Base-by-base conservation (phyloP, 2,888 invertebrate species). In the Protonemura montana region DNA sequence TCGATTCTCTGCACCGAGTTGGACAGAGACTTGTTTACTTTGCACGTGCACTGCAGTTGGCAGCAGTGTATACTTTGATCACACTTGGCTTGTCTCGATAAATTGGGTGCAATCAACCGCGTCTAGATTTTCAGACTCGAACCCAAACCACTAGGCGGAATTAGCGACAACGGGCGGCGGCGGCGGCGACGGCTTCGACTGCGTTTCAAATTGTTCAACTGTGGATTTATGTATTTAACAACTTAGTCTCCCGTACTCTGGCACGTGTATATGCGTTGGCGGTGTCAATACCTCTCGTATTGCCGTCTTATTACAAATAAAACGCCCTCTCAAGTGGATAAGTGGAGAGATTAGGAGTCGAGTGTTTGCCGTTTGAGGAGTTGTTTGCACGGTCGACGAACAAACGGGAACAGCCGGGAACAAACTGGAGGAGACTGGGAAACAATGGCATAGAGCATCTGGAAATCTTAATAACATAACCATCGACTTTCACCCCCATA, bases 301-400 rank as follows among this genome's bases (percentile, higher is more conserved):
- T 59, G 59, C 21, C 59, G 59, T 59, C 59, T 59, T 59, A 59
- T 59, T 59, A 59, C 59, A 59, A 59, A 59, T 59, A 59, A 59
- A 59, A 59, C 59, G 21, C 59, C 59, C 59, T 21, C 59, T 59
- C 59, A 21, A 59, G 59, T 59, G 59, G 59, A 59, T 59, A 59
- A 59, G 59, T 59, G 59, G 59, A 7, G 59, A 59, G 59, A 59
- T 59, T 59, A 59, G 59, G 21, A 59, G 59, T 13, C 59, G 59
- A 59, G 59, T 59, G 59, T 59, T 59, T 59, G 59, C 59, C 6
- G 13, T 2, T 35, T 6, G 59, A 59, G 59, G 21, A 2, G 59
- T 3, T 59, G 59, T 59, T 59, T 59, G 59, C 59, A 59, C 59
- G 59, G 21, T 21, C 59, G 21, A 10, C 59, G 13, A 59, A 59